Conservation (phyloP, 2,888 invertebrate species). For the Morpho deidamia region DNA sequence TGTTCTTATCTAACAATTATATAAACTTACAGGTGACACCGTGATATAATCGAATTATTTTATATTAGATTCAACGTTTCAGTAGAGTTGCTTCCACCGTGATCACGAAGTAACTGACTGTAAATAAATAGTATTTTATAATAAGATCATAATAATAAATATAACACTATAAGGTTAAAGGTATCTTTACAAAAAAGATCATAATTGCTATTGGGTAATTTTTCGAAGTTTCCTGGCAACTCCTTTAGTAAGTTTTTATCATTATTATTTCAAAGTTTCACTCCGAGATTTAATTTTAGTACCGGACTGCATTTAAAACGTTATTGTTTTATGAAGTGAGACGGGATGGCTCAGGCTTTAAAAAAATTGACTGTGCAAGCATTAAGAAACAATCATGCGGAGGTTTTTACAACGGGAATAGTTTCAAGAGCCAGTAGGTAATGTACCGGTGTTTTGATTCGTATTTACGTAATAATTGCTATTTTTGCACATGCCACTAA, state of each 20-base stretch:
- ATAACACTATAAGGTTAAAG: too few relatives aligned
- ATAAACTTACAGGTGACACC: too few relatives aligned
- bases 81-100: too few relatives aligned
- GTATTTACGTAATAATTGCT: conserved; percentile 49
- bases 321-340: background rate
- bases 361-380: conserved; percentile 53
- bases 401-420: conserved; percentile 36
- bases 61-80: too few relatives aligned
- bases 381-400: conserved; percentile 54
- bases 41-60: too few relatives aligned
- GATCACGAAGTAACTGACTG: too few relatives aligned
- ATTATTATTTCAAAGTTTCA: background rate
- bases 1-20: too few relatives aligned
- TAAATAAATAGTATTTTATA: too few relatives aligned
- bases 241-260: background rate
- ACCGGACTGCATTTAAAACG: conserved; percentile 4
- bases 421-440: conserved; percentile 57
- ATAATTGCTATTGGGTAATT: background rate
- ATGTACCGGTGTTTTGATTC: conserved; percentile 42
- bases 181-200: too few relatives aligned
- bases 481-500: background rate
- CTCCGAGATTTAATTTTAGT: background rate
- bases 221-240: background rate
- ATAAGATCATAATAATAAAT: too few relatives aligned
- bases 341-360: conserved; percentile 53